Percentiles rank a stretch among this genome's conserved stretches.
Evolutionary conservation across 2,797 vertebrate species (phyloP).

Genomic region (Hypotaenidia philippensis): DNA sequence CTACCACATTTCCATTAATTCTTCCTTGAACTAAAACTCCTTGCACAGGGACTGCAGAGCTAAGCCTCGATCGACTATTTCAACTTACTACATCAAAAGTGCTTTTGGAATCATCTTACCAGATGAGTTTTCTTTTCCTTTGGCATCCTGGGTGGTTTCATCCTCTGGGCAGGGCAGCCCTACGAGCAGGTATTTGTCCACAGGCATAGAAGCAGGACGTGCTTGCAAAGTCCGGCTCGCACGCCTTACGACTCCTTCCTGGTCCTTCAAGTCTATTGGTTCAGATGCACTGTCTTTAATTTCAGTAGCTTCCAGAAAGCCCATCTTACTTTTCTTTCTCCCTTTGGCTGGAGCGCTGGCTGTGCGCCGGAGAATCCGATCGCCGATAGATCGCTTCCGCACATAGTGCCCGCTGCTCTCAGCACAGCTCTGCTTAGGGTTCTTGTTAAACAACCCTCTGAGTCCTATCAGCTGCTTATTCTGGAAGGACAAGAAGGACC

Average conservation of each 20-base stretch:
- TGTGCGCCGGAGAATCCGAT: constrained; percentile 92
- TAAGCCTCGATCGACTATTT: not conserved
- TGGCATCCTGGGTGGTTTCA: constrained; percentile 76
- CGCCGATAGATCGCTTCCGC: constrained; percentile 91
- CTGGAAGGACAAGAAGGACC: constrained; percentile 76
- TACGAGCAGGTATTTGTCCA: constrained; percentile 89
- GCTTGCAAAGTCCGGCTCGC: constrained; percentile 80
- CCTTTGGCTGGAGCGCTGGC: constrained; percentile 96
- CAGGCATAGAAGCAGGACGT: constrained; percentile 92
- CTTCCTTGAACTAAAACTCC: not conserved
- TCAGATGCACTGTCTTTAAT: constrained; percentile 76
- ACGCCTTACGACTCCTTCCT: constrained; percentile 73
- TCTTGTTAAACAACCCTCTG: constrained; percentile 91
- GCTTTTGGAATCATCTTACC: constrained; percentile 82
- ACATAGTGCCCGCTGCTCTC: constrained; percentile 81
- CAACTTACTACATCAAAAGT: not conserved
- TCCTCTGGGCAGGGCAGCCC: constrained; percentile 82
- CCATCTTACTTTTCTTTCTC: constrained; percentile 94
- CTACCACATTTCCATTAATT: not conserved
- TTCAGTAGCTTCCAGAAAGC: constrained; percentile 84
- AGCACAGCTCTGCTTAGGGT: constrained; percentile 84
- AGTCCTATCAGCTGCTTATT: constrained; percentile 93
- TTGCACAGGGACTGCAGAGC: not conserved
- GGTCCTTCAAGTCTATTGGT: constrained; percentile 63
- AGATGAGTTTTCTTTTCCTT: constrained; percentile 77